Percentiles rank a stretch among this genome's conserved stretches.
Conservation (phyloP, 2,888 invertebrate genomes). For the Lydus trimaculatus region DNA sequence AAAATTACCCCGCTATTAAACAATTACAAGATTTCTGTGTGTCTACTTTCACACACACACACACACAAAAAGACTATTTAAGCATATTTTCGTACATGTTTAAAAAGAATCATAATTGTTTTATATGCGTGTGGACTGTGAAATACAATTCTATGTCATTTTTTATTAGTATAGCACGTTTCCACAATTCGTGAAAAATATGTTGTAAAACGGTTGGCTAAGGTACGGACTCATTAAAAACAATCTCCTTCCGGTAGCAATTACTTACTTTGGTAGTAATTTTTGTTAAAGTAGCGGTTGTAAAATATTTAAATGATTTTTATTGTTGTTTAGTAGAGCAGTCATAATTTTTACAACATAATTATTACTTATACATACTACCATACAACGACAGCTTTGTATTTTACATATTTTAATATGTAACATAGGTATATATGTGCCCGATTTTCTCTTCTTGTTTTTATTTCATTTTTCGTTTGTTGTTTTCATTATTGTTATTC, state of each 20-base stretch:
- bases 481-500: neutral
- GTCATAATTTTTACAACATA: constrained; percentile 14
- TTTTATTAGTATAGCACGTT: constrained; percentile 27
- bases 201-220: constrained; percentile 21
- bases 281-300: neutral
- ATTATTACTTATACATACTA: neutral
- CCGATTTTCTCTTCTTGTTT: neutral
- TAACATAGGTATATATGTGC: neutral
- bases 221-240: constrained; percentile 12
- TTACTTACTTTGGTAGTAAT: neutral
- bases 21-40: neutral
- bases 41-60: neutral
- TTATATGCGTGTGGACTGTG: neutral
- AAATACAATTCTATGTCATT: constrained; percentile 3
- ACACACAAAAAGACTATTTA: neutral
- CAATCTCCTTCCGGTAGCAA: neutral
- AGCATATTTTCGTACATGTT: neutral
- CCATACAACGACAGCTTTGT: neutral
- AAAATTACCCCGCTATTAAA: constrained; percentile 9
- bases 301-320: neutral
- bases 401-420: constrained; percentile 8
- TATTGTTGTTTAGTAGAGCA: constrained; percentile 7
- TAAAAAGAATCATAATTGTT: no score
- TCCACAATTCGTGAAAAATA: constrained; percentile 28
- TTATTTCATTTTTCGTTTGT: neutral